phyloP scores from a whole-genome alignment of 2,113 vertebrate genomes.

The Cyanistes caeruleus region DNA sequence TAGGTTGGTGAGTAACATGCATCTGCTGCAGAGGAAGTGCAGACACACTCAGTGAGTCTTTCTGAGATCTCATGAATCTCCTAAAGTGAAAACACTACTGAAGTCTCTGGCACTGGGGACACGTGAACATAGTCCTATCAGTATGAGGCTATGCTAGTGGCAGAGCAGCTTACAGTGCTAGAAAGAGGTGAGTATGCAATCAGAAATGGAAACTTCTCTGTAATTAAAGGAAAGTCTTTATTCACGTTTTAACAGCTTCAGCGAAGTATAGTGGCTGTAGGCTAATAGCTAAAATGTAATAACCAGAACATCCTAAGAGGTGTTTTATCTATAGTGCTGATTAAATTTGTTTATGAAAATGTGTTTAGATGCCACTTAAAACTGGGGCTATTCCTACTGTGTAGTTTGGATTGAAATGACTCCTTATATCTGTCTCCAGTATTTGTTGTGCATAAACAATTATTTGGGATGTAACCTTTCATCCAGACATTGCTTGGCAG shows the following conservation, averaged over 20 bases:
- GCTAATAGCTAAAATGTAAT: neutral
- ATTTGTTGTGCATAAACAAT: conserved; percentile 9
- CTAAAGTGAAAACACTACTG: neutral
- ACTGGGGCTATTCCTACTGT: neutral
- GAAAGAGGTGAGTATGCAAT: neutral
- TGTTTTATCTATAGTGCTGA: neutral
- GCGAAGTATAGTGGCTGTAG: neutral
- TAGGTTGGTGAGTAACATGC: neutral
- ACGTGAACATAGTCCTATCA: neutral
- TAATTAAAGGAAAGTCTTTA: neutral
- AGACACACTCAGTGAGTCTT: neutral
- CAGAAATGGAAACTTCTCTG: neutral
- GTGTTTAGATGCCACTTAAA: neutral
- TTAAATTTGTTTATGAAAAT: neutral
- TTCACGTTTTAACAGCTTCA: neutral
- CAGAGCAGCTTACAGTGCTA: neutral
- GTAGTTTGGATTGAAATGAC: neutral
- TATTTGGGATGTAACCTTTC: conserved; percentile 21
- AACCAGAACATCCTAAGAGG: neutral
- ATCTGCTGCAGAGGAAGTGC: neutral
- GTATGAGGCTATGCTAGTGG: neutral
- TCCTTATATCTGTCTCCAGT: neutral
- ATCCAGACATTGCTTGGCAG: neutral
- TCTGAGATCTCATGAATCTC: fast-evolving
- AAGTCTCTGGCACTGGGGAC: neutral